These are phyloP conservation scores for Ptychadena robeensis DNA, from an alignment of 2,797 vertebrate genomes.

Conservation along the genomic window DNA sequence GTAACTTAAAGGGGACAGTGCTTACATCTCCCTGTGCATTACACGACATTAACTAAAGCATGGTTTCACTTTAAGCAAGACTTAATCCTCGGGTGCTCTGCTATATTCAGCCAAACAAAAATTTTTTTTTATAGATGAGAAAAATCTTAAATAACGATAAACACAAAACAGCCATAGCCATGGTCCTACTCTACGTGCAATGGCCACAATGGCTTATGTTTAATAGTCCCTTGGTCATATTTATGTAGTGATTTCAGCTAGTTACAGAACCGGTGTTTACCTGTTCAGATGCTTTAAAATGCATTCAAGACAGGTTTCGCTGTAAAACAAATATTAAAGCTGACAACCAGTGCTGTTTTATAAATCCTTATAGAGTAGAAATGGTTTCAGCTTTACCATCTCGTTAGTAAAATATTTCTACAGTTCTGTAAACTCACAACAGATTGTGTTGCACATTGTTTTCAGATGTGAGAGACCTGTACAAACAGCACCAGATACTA, in stretches of 20 bases:
- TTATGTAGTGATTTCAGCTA: constrained; percentile 57
- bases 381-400: constrained; percentile 59
- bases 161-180: constrained; percentile 26
- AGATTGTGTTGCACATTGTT: constrained; percentile 62
- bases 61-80: background rate
- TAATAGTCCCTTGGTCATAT: constrained; percentile 57
- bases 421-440: constrained; percentile 61
- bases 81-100: background rate
- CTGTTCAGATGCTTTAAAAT: constrained; percentile 60
- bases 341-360: constrained; percentile 62
- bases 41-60: too few relatives aligned
- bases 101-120: constrained; percentile 10
- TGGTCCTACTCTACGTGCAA: constrained; percentile 46
- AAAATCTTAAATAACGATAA: constrained; percentile 23
- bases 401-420: constrained; percentile 61
- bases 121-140: constrained; percentile 5
- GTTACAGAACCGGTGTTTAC: constrained; percentile 61
- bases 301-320: constrained; percentile 61
- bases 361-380: constrained; percentile 59
- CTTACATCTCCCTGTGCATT: too few relatives aligned
- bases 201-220: constrained; percentile 55
- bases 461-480: constrained; percentile 58
- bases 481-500: constrained; percentile 55
- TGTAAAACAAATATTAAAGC: constrained; percentile 62
- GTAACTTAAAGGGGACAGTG: too few relatives aligned